Evolutionary conservation across 1,140 invertebrate genomes (phyloP).

Genomic region (Drosophila insularis): DNA sequence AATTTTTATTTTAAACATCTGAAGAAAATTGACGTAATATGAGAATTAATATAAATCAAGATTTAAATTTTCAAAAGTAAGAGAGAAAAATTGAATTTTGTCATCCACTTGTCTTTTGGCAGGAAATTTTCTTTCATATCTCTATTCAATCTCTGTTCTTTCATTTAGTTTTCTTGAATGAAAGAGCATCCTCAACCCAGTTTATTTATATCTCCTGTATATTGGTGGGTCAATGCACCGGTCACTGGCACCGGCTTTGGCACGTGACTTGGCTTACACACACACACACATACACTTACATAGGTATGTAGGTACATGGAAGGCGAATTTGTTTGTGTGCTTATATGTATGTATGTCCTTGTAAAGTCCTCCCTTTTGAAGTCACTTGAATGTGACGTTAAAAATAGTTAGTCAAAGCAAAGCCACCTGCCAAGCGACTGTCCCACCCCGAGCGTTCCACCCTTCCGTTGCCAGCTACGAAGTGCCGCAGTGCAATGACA

Average conservation of each 20-base stretch:
- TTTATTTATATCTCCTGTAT: constrained; percentile 10
- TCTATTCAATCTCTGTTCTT: background rate
- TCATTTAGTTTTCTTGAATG: constrained; percentile 3
- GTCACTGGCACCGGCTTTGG: constrained; percentile 30
- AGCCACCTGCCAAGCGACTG: constrained; percentile 19
- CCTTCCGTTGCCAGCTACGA: background rate
- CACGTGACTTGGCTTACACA: constrained; percentile 63
- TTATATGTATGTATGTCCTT: constrained; percentile 52
- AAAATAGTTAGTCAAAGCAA: constrained; percentile 51
- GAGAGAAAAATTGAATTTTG: background rate
- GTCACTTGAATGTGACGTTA: constrained; percentile 58
- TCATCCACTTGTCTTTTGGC: background rate
- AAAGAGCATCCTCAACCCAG: constrained; percentile 24
- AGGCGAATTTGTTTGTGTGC: constrained; percentile 2
- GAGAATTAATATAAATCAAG: background rate
- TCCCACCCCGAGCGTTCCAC: background rate
- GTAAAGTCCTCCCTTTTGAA: constrained; percentile 61
- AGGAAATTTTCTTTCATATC: background rate
- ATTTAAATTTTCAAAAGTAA: background rate
- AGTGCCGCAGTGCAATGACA: constrained; percentile 65
- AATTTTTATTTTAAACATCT: too few species aligned
- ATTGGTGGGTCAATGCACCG: constrained; percentile 67
- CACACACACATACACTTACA: constrained; percentile 41
- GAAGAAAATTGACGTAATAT: too few species aligned
- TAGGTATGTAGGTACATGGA: constrained; percentile 6